Evolutionary conservation across 1,140 invertebrate species (phyloP).

Genomic region (Aphidius gifuensis): DNA sequence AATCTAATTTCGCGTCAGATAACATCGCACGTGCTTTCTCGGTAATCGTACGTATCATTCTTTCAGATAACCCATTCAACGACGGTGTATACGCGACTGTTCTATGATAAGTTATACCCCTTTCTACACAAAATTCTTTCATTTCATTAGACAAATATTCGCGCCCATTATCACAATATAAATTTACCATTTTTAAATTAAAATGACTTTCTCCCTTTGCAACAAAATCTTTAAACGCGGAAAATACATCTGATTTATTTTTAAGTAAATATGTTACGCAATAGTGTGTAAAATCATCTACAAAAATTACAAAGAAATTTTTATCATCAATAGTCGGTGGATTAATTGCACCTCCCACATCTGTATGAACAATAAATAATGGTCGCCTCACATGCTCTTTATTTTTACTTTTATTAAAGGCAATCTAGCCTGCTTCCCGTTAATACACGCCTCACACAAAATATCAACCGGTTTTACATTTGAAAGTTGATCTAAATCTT

Average conservation of each 20-base stretch:
- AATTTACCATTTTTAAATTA: constrained; percentile 7
- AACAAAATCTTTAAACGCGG: constrained; percentile 9
- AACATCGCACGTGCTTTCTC: constrained; percentile 47
- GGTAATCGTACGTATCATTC: constrained; percentile 48
- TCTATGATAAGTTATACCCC: constrained; percentile 17
- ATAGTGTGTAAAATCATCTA: constrained; percentile 25
- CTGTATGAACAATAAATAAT: constrained; percentile 9
- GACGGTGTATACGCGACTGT: constrained; percentile 15
- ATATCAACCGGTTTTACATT: constrained; percentile 32
- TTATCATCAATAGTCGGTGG: constrained; percentile 22
- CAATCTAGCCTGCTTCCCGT: constrained; percentile 47
- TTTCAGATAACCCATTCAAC: constrained; percentile 32
- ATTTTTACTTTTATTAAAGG: constrained; percentile 10
- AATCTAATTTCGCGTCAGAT: constrained; percentile 29
- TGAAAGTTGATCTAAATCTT: constrained; percentile 11
- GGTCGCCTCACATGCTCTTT: background rate
- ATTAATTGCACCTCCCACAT: constrained; percentile 5
- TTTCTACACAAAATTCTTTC: constrained; percentile 12
- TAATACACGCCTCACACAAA: constrained; percentile 49
- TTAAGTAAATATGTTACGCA: constrained; percentile 22
- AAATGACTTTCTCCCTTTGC: constrained; percentile 6
- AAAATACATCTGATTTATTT: constrained; percentile 23
- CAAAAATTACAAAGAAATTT: constrained; percentile 10
- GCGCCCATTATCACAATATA: constrained; percentile 17
- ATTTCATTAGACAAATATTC: constrained; percentile 15